phyloP scores from a whole-genome alignment of 2,113 vertebrate species.

The Apus apus region DNA sequence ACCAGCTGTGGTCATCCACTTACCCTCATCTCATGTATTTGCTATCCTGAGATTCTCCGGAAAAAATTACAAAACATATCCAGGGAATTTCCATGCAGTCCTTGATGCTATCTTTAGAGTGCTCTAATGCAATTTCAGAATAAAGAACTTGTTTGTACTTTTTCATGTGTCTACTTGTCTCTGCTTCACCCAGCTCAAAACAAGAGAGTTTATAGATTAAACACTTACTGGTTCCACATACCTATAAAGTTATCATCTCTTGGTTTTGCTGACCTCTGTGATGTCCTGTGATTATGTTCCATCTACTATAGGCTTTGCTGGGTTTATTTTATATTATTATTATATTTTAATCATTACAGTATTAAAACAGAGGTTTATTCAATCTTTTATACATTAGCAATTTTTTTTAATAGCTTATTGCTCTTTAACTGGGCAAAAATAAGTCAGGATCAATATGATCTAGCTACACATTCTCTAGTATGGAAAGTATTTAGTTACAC shows the following conservation, averaged over 20 bases:
- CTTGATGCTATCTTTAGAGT: conserved; percentile 62
- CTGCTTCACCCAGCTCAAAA: conserved; percentile 35
- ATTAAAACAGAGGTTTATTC: neutral
- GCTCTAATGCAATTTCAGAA: conserved; percentile 25
- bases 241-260: neutral
- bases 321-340: neutral
- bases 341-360: neutral
- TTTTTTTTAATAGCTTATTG: neutral
- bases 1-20: conserved; percentile 36
- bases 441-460: neutral
- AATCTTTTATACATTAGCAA: neutral
- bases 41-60: conserved; percentile 12
- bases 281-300: neutral
- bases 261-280: conserved; percentile 4
- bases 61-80: conserved; percentile 18
- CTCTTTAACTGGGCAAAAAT: neutral
- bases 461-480: neutral
- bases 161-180: conserved; percentile 65
- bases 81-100: conserved; percentile 60
- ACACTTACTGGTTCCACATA: neutral
- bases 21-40: neutral
- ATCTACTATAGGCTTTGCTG: neutral
- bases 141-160: conserved; percentile 46
- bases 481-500: conserved; percentile 17
- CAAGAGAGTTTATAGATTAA: conserved; percentile 22